These are phyloP conservation scores for Ascaphus truei DNA, from an alignment of 2,113 vertebrate genomes.

Conservation along the genomic window DNA sequence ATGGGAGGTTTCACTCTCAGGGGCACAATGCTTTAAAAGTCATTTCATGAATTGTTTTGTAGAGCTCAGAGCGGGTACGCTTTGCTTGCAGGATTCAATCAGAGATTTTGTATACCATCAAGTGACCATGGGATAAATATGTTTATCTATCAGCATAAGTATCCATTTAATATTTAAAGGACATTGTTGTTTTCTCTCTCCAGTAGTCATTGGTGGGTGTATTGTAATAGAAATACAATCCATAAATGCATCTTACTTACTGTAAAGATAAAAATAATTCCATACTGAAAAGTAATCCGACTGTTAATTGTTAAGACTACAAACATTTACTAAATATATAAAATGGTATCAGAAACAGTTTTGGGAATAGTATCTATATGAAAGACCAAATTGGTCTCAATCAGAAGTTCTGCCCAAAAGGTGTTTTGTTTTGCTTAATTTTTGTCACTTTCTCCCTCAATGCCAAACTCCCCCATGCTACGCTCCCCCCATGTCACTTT, in stretches of 20 bases:
- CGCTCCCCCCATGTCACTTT: no score
- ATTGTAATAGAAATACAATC: slow-evolving; percentile 40
- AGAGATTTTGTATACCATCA: slow-evolving; percentile 16
- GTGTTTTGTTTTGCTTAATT: no score
- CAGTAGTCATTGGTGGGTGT: slow-evolving; percentile 40
- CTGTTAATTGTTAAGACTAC: no score
- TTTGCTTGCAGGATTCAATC: slow-evolving; percentile 41
- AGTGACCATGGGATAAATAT: slow-evolving; percentile 39
- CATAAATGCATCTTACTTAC: slow-evolving; percentile 45
- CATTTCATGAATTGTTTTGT: slow-evolving; percentile 49
- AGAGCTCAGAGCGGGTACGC: slow-evolving; percentile 1
- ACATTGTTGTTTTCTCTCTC: slow-evolving; percentile 37
- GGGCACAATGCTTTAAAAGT: slow-evolving; percentile 62
- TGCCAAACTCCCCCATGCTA: no score
- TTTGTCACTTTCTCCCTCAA: no score
- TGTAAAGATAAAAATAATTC: slow-evolving; percentile 44
- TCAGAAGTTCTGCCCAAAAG: no score
- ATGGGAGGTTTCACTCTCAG: neutral
- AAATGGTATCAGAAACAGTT: no score
- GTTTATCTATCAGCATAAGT: slow-evolving; percentile 37
- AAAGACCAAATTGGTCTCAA: no score
- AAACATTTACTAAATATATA: no score
- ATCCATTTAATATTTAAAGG: slow-evolving; percentile 59
- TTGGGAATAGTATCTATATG: no score
- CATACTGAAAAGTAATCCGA: no score